Base-by-base conservation (phyloP, 2,113 vertebrate genomes). In the Serinus canaria region DNA sequence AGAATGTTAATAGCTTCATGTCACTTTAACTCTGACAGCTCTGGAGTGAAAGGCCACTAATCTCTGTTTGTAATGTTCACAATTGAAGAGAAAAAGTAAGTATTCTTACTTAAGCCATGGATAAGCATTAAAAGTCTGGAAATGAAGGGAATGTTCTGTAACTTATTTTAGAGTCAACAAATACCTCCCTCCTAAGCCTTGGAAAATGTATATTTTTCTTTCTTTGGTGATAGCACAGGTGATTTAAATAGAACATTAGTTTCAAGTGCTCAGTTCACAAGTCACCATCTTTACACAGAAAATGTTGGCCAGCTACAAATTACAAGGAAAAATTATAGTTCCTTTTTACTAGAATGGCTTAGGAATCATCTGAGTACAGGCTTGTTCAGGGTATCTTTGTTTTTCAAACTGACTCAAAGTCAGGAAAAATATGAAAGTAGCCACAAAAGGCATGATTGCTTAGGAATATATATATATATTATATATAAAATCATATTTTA, bases 1-100 rank as follows among this genome's bases (percentile, higher is more conserved):
- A 99, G 98, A 98, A 98, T 98, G 98, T 98, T 98, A 98, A 98
- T 98, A 98, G 98, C 97, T 98, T 88, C 90, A 67, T 97, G 96
- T 98, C 98, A 98, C 97, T 98, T 98, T 96, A 97, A 94, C 91
- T 97, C 97, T 98, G 98, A 98, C 98, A 98, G 98, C 95, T 97
- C 96, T 92, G 82, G 97, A 98, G 97, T 97, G 98, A 98, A 97
- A 98, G 98, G 89, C 96, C 96, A 73, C 96, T 98, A 97, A 98
- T 98, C 97, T 97, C 89, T 97, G 89, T 97, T 98, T 97, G 97
- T 92, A 98, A 97, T 97, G 96, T 93, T 93, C 93, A 95, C 89
- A 97, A 94, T 12, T 95, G 74, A 96, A 97, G 60, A 92, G 55
- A 92, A 97, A 97, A 97, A 94, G 92, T 89, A 96, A 96, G 92